Evolutionary conservation across 2,113 vertebrate species (phyloP).

Genomic region (Triplophysa dalaica): DNA sequence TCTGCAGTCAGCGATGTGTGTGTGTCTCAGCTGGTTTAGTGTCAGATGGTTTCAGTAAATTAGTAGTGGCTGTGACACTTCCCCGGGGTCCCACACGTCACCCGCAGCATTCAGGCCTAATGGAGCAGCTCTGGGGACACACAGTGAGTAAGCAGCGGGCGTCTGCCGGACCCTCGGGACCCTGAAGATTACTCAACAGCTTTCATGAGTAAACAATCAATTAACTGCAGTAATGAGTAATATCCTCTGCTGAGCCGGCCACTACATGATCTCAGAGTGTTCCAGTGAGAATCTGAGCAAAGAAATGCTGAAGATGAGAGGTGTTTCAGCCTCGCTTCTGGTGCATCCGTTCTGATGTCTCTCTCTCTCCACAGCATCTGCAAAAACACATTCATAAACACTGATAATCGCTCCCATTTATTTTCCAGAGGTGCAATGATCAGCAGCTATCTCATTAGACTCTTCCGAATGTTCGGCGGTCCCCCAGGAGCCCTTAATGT

Average conservation of each 20-base stretch:
- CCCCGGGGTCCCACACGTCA: constrained; percentile 85
- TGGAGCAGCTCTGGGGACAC: constrained; percentile 76
- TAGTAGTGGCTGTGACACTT: constrained; percentile 87
- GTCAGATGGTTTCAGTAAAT: constrained; percentile 86
- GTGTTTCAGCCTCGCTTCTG: neutral
- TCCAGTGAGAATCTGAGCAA: neutral
- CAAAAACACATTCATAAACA: constrained; percentile 27
- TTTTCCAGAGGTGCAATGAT: constrained; percentile 66
- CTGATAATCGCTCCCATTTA: constrained; percentile 58
- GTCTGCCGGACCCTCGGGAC: constrained; percentile 11
- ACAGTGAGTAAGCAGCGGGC: constrained; percentile 4
- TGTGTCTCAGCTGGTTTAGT: constrained; percentile 42
- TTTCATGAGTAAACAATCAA: constrained; percentile 67
- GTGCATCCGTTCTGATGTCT: too few relatives aligned
- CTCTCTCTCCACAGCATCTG: neutral
- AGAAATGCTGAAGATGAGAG: neutral
- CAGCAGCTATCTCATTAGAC: constrained; percentile 70
- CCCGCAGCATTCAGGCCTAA: constrained; percentile 87
- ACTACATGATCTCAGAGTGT: neutral
- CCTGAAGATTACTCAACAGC: constrained; percentile 44
- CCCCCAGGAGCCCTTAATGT: constrained; percentile 75
- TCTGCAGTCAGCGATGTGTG: neutral
- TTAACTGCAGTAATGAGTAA: constrained; percentile 67
- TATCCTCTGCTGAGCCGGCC: constrained; percentile 43
- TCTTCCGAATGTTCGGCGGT: constrained; percentile 55